Percentiles rank a stretch among this genome's conserved stretches.
Conservation (phyloP, 2,888 invertebrate genomes). For the Diaprepes abbreviatus region DNA sequence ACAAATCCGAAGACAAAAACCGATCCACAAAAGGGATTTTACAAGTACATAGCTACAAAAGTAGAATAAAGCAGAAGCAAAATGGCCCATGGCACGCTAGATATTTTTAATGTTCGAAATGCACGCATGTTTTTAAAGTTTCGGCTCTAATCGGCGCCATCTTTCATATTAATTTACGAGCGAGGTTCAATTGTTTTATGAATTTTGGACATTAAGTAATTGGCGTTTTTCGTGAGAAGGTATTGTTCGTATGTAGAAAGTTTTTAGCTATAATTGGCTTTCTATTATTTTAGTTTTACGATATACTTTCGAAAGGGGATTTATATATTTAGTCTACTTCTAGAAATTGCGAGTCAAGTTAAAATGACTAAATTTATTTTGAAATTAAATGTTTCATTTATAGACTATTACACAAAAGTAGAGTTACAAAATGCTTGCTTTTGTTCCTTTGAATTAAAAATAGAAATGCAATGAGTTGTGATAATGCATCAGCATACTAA, state of each 20-base stretch:
- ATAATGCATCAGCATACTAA: too few relatives aligned
- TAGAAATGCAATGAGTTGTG: too few relatives aligned
- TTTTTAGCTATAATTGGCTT: slow-evolving; percentile 1
- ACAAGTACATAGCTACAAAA: slow-evolving; percentile 55
- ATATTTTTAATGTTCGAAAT: slow-evolving; percentile 47
- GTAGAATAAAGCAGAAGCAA: slow-evolving; percentile 52
- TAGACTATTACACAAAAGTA: too few relatives aligned
- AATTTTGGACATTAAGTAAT: slow-evolving; percentile 59
- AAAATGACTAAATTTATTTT: too few relatives aligned
- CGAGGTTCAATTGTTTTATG: slow-evolving; percentile 57
- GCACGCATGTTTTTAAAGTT: slow-evolving; percentile 66
- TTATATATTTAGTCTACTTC: too few relatives aligned
- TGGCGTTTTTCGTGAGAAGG: slow-evolving; percentile 55
- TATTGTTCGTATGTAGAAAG: slow-evolving; percentile 11
- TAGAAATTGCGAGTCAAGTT: too few relatives aligned
- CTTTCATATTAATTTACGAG: slow-evolving; percentile 59
- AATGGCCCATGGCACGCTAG: slow-evolving; percentile 46
- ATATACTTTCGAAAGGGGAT: neutral
- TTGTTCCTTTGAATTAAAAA: too few relatives aligned
- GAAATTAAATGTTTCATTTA: too few relatives aligned
- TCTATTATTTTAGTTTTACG: neutral
- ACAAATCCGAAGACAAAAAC: slow-evolving; percentile 41
- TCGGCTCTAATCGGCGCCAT: slow-evolving; percentile 55
- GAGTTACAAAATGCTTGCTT: too few relatives aligned
- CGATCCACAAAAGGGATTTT: slow-evolving; percentile 41